Conservation (phyloP, 2,113 vertebrate genomes). For the Tamias sibiricus region DNA sequence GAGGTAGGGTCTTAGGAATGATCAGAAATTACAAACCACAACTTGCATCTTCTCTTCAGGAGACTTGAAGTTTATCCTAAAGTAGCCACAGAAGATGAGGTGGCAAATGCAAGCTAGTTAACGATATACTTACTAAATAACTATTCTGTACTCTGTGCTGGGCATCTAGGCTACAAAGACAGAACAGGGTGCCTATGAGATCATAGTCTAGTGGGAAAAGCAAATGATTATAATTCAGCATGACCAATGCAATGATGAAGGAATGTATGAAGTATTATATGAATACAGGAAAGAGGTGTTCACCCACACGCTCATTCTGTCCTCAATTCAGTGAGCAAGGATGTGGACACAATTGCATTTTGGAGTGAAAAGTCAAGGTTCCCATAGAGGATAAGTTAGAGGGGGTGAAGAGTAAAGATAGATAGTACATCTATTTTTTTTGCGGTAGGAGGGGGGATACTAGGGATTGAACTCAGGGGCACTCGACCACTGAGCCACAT, state of each 20-base stretch:
- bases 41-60: not conserved
- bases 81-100: not conserved
- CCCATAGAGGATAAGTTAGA: not conserved
- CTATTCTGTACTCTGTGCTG: not conserved
- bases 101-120: not conserved
- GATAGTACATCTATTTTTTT: not conserved
- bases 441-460: no score
- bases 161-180: not conserved
- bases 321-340: not conserved
- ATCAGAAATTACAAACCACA: constrained; percentile 11
- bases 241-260: not conserved
- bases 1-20: not conserved
- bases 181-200: not conserved
- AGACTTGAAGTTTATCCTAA: constrained; percentile 18
- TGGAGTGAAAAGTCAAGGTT: constrained; percentile 17
- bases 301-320: not conserved
- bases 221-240: not conserved
- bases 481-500: no score
- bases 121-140: not conserved
- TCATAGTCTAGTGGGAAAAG: not conserved
- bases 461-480: no score
- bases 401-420: not conserved
- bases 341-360: not conserved
- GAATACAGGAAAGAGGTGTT: not conserved
- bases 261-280: not conserved